Percentiles rank a stretch among this genome's conserved stretches.
Evolutionary conservation across 2,888 invertebrate species (phyloP).

Genomic region (Mallateleia sp.): DNA sequence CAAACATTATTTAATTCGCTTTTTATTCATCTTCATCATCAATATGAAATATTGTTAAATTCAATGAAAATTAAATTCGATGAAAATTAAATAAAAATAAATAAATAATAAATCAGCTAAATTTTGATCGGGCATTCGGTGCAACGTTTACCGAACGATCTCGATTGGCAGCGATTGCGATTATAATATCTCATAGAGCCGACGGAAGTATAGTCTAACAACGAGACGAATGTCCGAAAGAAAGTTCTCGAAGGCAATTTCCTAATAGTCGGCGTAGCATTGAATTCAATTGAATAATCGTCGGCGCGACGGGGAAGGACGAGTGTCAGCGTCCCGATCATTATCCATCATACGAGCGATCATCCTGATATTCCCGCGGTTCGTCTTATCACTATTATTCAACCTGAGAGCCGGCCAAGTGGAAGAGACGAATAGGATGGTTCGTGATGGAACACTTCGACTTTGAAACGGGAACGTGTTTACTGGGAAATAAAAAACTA

Average conservation of each 20-base stretch:
- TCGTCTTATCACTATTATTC: conserved; percentile 85
- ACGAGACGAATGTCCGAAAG: conserved; percentile 88
- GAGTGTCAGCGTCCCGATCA: conserved; percentile 88
- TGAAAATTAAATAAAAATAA: too few relatives aligned
- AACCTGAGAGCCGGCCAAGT: conserved; percentile 81
- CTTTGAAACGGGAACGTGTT: conserved; percentile 55
- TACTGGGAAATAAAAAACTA: conserved; percentile 23
- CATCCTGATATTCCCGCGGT: conserved; percentile 87
- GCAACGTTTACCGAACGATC: conserved; percentile 28
- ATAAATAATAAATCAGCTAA: too few relatives aligned
- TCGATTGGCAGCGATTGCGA: conserved; percentile 47
- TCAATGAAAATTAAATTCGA: too few relatives aligned
- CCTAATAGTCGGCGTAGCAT: conserved; percentile 89
- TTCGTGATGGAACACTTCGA: conserved; percentile 78
- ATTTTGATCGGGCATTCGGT: neutral
- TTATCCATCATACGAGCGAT: conserved; percentile 87
- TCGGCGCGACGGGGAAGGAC: conserved; percentile 78
- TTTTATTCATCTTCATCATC: too few relatives aligned
- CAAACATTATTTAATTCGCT: too few relatives aligned
- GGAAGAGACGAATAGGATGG: conserved; percentile 79
- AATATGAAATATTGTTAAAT: too few relatives aligned
- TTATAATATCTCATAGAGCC: conserved; percentile 66
- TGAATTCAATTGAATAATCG: conserved; percentile 90
- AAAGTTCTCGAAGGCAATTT: conserved; percentile 90
- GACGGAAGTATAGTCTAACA: conserved; percentile 84